Percentiles rank a stretch among this genome's conserved stretches.
Conservation (phyloP, 2,888 invertebrate species). For the Nephrotoma guestfalica region DNA sequence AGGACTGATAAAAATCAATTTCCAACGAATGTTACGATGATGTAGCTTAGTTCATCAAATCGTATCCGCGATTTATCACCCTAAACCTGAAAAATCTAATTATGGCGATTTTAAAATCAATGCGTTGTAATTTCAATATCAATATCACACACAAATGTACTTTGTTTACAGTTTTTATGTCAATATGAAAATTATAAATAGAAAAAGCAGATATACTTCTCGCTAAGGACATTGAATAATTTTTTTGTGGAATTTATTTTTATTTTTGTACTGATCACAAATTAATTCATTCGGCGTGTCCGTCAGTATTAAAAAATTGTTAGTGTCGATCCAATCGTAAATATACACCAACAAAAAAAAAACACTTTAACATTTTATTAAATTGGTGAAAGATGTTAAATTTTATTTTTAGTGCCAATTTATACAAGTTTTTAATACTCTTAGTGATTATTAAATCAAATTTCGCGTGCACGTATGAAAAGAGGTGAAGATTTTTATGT, state of each 20-base stretch:
- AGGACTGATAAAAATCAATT: no score
- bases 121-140: neutral
- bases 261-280: neutral
- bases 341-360: no score
- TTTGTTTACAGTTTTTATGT: neutral
- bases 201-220: neutral
- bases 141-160: neutral
- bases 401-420: neutral
- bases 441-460: neutral
- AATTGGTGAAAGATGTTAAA: neutral
- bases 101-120: neutral
- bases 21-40: no score
- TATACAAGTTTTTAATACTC: neutral
- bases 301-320: neutral
- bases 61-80: neutral
- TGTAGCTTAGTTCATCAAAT: no score
- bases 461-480: neutral
- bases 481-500: neutral
- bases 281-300: neutral
- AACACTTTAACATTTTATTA: neutral
- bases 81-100: neutral
- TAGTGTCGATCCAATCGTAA: neutral
- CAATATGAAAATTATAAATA: neutral
- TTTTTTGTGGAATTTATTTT: neutral
- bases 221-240: neutral